Percentiles rank a stretch among this genome's conserved stretches.
These are phyloP conservation scores for Anarrhichthys ocellatus DNA, from an alignment of 2,113 vertebrate genomes.

Conservation along the genomic window DNA sequence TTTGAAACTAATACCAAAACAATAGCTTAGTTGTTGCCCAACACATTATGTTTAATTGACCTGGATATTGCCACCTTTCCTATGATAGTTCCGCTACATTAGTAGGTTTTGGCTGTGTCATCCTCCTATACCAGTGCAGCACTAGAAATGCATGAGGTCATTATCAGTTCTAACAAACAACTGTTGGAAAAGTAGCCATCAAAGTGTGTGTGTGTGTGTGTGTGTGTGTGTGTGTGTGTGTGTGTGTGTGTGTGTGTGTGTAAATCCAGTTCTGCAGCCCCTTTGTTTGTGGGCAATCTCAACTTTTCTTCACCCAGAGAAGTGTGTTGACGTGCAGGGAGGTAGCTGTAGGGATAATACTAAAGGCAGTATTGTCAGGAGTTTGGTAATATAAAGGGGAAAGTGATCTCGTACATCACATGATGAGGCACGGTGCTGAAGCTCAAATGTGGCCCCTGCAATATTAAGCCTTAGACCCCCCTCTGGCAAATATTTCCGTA, in stretches of 20 bases:
- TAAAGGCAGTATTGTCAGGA: not conserved
- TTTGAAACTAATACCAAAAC: not conserved
- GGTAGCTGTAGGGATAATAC: not conserved
- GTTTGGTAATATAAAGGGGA: not conserved
- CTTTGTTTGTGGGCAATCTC: not conserved
- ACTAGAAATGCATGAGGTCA: not conserved
- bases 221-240: too few relatives aligned
- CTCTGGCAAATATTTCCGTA: not conserved
- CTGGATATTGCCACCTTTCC: not conserved
- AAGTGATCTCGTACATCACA: not conserved
- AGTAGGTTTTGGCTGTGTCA: not conserved
- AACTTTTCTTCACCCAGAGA: not conserved
- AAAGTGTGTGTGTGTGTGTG: not conserved
- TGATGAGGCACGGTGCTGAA: not conserved
- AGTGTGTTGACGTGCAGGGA: not conserved
- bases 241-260: not conserved
- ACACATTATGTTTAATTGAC: not conserved
- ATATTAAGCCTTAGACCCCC: not conserved
- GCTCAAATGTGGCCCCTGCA: not conserved
- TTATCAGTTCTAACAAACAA: not conserved
- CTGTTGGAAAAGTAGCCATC: not conserved
- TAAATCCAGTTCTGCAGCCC: not conserved
- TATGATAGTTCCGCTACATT: not conserved
- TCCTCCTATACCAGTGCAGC: not conserved
- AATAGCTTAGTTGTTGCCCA: not conserved